Conservation (phyloP, 2,797 vertebrate genomes). For the Gallinago solitaria region DNA sequence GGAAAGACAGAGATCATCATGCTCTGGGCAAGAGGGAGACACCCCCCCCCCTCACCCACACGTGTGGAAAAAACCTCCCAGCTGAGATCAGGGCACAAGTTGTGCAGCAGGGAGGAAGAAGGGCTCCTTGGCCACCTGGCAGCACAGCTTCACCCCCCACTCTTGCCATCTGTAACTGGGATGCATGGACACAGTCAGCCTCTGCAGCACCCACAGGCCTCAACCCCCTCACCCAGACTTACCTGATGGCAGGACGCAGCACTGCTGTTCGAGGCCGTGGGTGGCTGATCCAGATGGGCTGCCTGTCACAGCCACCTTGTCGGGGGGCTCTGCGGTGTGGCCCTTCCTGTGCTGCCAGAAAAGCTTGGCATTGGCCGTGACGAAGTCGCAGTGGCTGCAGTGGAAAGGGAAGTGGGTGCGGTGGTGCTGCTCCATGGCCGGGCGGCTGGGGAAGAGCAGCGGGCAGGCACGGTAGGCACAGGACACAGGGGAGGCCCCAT, state of each 20-base stretch:
- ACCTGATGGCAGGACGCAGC: not conserved
- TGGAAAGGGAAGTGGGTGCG: constrained; percentile 83
- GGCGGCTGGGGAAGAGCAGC: constrained; percentile 74
- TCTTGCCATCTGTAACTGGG: not conserved
- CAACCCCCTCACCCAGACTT: fast-evolving
- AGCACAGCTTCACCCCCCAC: not conserved
- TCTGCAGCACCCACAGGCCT: not conserved
- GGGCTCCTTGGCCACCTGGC: not conserved
- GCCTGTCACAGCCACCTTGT: not conserved
- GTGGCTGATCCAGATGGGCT: not conserved
- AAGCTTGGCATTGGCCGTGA: constrained; percentile 78
- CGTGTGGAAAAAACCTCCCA: not conserved
- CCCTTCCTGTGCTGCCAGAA: constrained; percentile 78
- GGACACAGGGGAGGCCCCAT: constrained; percentile 71
- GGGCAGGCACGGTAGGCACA: constrained; percentile 79
- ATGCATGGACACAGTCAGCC: not conserved
- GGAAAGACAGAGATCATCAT: not conserved
- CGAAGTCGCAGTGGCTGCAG: constrained; percentile 80
- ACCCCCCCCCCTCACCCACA: not conserved
- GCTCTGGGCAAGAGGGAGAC: not conserved
- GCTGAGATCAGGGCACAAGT: not conserved
- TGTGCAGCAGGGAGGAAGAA: fast-evolving
- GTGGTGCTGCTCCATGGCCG: constrained; percentile 81
- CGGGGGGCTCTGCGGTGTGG: constrained; percentile 17
- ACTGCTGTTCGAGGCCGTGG: fast-evolving